Conservation (phyloP, 2,797 vertebrate species). For the Gallinago stenura region DNA sequence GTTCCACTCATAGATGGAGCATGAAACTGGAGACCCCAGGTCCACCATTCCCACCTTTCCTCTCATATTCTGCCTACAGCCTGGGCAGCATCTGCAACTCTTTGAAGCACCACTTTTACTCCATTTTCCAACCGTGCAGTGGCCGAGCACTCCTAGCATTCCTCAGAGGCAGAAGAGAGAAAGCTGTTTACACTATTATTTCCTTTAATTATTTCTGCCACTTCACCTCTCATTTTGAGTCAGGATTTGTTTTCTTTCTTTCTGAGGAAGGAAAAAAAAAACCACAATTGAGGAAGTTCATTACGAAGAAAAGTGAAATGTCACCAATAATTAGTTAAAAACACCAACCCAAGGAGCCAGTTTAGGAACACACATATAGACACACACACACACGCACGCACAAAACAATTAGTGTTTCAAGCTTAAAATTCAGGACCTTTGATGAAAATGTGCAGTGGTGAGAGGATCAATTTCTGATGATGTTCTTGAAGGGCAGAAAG, state of each 20-base stretch:
- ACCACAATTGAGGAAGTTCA: not conserved
- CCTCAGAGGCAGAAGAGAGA: not conserved
- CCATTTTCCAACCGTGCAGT: slow-evolving; percentile 7
- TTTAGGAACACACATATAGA: not conserved
- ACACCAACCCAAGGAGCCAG: slow-evolving; percentile 30
- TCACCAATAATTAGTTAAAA: slow-evolving; percentile 58
- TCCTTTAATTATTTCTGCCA: slow-evolving; percentile 32
- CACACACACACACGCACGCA: not conserved
- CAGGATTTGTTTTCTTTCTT: slow-evolving; percentile 2
- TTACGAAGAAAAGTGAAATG: slow-evolving; percentile 40
- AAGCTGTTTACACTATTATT: not conserved
- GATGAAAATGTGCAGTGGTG: slow-evolving; percentile 60
- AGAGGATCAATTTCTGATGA: slow-evolving; percentile 65
- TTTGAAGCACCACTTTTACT: not conserved
- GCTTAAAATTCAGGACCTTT: slow-evolving; percentile 64
- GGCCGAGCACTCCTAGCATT: not conserved
- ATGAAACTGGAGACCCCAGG: not conserved
- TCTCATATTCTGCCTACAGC: not conserved
- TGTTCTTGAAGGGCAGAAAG: slow-evolving; percentile 72
- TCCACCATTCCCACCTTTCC: not conserved
- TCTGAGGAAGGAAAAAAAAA: not conserved
- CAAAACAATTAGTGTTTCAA: slow-evolving; percentile 69
- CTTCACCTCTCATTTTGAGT: slow-evolving; percentile 7
- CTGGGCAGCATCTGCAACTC: not conserved
- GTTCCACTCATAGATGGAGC: not conserved